These are phyloP conservation scores for Ridgeia piscesae DNA, from an alignment of 1,140 invertebrate species.

Conservation along the genomic window DNA sequence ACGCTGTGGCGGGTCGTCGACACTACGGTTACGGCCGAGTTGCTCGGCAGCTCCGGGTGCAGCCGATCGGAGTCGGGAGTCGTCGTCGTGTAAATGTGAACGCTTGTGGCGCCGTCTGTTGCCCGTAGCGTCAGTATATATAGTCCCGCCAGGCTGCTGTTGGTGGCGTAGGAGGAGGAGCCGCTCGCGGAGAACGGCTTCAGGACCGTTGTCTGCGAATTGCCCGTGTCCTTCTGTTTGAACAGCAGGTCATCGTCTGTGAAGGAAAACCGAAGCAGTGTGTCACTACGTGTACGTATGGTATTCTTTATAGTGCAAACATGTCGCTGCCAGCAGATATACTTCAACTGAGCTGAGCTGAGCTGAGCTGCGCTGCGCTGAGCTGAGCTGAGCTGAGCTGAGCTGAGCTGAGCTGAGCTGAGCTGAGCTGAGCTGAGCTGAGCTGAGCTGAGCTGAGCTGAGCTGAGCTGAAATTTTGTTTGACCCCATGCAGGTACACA, in stretches of 20 bases:
- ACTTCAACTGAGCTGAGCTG: too few species aligned
- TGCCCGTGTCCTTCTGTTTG: not conserved
- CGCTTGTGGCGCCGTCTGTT: slow-evolving; percentile 34
- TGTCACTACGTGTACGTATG: not conserved
- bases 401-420: too few species aligned
- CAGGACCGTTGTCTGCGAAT: slow-evolving; percentile 21
- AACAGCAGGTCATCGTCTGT: not conserved
- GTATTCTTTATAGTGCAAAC: not conserved
- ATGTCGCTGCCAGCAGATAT: too few species aligned
- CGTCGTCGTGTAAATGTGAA: slow-evolving; percentile 36
- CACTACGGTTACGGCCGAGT: slow-evolving; percentile 35
- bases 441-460: too few species aligned
- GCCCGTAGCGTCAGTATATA: slow-evolving; percentile 41
- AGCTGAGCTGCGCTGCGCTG: too few species aligned
- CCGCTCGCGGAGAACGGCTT: slow-evolving; percentile 34
- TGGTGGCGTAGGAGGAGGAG: slow-evolving; percentile 34
- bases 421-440: too few species aligned
- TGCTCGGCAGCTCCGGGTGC: slow-evolving; percentile 39
- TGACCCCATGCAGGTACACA: too few species aligned
- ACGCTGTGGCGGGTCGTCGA: slow-evolving; percentile 31
- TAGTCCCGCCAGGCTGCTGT: slow-evolving; percentile 32
- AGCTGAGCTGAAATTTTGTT: too few species aligned
- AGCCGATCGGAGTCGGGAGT: slow-evolving; percentile 24
- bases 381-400: too few species aligned
- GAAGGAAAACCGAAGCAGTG: not conserved